Conservation (phyloP, 2,113 vertebrate species). For the Pristiophorus japonicus region DNA sequence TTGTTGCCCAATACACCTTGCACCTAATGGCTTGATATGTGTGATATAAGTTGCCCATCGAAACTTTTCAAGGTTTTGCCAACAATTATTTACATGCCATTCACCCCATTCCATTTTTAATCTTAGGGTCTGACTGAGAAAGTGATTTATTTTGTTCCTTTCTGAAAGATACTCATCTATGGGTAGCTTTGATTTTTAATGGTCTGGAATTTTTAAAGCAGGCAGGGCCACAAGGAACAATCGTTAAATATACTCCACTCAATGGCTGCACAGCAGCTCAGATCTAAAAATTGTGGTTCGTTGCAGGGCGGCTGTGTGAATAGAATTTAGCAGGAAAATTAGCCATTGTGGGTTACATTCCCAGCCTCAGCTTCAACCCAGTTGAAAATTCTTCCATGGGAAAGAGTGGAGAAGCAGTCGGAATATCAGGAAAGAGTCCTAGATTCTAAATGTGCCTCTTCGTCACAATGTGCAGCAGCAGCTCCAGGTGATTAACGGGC, state of each 20-base stretch:
- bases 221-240: neutral
- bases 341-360: neutral
- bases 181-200: too few relatives aligned
- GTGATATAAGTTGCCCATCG: neutral
- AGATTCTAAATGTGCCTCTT: neutral
- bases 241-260: neutral
- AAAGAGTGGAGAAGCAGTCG: neutral
- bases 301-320: neutral
- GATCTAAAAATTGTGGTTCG: neutral
- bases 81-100: too few relatives aligned
- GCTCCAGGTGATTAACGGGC: neutral
- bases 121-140: neutral
- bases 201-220: too few relatives aligned
- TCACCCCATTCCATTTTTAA: neutral
- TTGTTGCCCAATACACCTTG: neutral
- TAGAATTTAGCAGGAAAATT: neutral
- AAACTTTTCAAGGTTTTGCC: neutral
- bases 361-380: neutral
- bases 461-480: neutral
- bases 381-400: neutral
- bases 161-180: too few relatives aligned
- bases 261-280: neutral
- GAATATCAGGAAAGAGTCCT: neutral
- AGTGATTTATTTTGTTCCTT: neutral
- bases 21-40: neutral